Evolutionary conservation across 2,113 vertebrate genomes (phyloP), one percentile per base, ranked within the genome.

Genomic region (Misgurnus anguillicaudatus): DNA sequence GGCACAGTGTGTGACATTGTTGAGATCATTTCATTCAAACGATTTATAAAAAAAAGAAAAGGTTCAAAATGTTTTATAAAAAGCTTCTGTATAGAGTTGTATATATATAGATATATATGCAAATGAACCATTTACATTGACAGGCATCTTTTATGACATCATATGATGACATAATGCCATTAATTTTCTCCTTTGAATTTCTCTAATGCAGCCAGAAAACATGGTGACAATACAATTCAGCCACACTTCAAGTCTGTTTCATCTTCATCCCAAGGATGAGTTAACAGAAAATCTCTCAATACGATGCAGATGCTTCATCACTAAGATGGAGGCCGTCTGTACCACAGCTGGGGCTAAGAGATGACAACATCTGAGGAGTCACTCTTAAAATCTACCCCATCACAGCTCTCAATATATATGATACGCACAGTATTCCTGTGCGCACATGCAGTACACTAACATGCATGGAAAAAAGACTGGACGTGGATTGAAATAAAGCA

Each of bases 201-300:
- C 51, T 57, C 24, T 19, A 41, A 71, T 53, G 67, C 17, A 71
- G 24, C 68, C 17, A 41, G 31, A 17, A 41, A 10, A 57, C 36
- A 72, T 51, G 55, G 9, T 68, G 60, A 64, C 39, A 64, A 17
- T 41, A 68, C 41, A 61, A 13, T 81, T 80, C 47, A 42, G 58
- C 72, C 47, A 57, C 42, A 69, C 83, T 79, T 62, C 68, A n/a
- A 61, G 58, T 82, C 75, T 82, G 58, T 77, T 53, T 65, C 65
- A 64, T 77, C 9, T 41, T 21, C 63, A 63, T 63, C 68, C 65
- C 24, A 51, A 36, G 82, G 66, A 86, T 62, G 66, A 74, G 65
- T 58, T 87, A 79, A 77, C n/a, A 66, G 82, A 85, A 85, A 85
- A 84, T 82, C 62, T 84, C 72, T 65, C 83, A 79, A 85, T 83